phyloP scores from a whole-genome alignment of 2,797 vertebrate genomes.

The Etheostoma nigrum region DNA sequence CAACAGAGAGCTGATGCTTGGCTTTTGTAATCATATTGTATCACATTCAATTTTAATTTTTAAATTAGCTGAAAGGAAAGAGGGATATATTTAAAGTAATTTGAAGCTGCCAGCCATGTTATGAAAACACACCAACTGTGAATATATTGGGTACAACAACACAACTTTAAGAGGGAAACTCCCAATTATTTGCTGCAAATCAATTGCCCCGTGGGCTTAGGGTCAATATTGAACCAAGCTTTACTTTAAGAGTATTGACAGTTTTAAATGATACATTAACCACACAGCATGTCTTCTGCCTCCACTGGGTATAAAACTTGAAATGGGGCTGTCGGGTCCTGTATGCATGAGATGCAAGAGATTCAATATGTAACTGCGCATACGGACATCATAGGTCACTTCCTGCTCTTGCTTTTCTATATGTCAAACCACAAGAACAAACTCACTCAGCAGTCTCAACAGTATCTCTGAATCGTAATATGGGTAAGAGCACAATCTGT shows the following conservation, averaged over 20 bases:
- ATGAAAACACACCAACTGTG: conserved; percentile 22
- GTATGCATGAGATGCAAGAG: neutral
- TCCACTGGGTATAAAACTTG: neutral
- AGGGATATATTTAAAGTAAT: conserved; percentile 58
- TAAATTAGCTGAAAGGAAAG: conserved; percentile 65
- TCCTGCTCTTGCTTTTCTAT: conserved; percentile 41
- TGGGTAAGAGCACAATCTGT: conserved; percentile 69
- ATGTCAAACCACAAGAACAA: conserved; percentile 45
- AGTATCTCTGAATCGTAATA: neutral
- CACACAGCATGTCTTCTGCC: conserved; percentile 21
- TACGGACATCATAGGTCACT: conserved; percentile 32
- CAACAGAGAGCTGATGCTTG: conserved; percentile 66
- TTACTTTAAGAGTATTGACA: conserved; percentile 28
- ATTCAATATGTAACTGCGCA: neutral
- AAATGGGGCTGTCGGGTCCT: conserved; percentile 4
- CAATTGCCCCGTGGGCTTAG: conserved; percentile 16
- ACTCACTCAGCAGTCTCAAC: neutral
- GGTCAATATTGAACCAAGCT: conserved; percentile 12
- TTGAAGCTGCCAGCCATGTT: conserved; percentile 41
- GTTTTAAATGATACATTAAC: conserved; percentile 41
- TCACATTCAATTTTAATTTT: conserved; percentile 62
- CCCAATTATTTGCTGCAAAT: conserved; percentile 51
- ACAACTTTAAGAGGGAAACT: conserved; percentile 23
- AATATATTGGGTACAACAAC: conserved; percentile 36
- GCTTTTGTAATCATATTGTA: conserved; percentile 67